These are phyloP conservation scores for Podabrus alpinus DNA, from an alignment of 2,888 invertebrate genomes.

Conservation along the genomic window DNA sequence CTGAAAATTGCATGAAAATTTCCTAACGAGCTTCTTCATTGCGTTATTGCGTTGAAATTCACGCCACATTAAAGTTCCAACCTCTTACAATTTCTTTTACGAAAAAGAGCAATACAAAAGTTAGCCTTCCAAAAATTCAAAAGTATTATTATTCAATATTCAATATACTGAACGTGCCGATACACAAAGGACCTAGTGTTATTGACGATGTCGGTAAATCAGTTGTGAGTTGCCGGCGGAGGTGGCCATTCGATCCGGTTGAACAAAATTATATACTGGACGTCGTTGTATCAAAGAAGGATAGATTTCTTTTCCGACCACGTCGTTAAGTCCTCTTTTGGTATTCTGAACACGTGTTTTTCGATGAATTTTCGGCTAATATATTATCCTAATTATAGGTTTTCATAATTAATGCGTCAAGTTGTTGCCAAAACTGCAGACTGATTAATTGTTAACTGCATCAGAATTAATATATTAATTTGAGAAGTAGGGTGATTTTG, in stretches of 20 bases:
- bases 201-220: constrained; percentile 29
- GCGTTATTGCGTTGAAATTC: not conserved
- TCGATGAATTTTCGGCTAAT: constrained; percentile 26
- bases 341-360: constrained; percentile 33
- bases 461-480: constrained; percentile 23
- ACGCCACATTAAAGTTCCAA: constrained; percentile 5
- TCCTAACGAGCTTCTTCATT: constrained; percentile 8
- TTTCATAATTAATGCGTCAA: constrained; percentile 27
- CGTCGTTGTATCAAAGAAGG: constrained; percentile 30
- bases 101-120: constrained; percentile 2
- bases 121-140: constrained; percentile 17
- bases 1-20: constrained; percentile 16
- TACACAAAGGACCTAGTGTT: constrained; percentile 25
- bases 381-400: constrained; percentile 21
- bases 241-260: constrained; percentile 35
- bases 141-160: constrained; percentile 10
- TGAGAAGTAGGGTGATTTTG: constrained; percentile 8
- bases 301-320: constrained; percentile 21
- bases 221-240: constrained; percentile 21
- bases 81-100: constrained; percentile 1
- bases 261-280: constrained; percentile 32
- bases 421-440: constrained; percentile 18
- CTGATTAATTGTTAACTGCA: constrained; percentile 22
- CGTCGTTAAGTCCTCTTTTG: constrained; percentile 32
- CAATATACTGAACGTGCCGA: constrained; percentile 25